phyloP scores from a whole-genome alignment of 1,140 invertebrate genomes.

The Drosophila simulans region DNA sequence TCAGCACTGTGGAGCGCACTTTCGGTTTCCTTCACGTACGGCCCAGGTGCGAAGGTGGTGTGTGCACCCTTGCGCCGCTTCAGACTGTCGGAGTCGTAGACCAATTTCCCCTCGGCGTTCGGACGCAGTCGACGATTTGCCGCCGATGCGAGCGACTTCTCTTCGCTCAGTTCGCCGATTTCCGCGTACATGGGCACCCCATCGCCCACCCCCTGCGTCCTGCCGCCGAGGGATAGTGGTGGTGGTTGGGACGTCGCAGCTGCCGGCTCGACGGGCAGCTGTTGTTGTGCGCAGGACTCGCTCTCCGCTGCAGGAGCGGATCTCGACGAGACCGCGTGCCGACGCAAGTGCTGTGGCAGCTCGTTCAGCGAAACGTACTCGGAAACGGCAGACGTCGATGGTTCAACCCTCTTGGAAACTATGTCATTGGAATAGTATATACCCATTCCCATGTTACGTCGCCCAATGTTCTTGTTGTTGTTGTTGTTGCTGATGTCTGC shows the following conservation, averaged over 20 bases:
- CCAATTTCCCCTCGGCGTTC: slow-evolving; percentile 94
- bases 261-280: slow-evolving; percentile 15
- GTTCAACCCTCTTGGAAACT: slow-evolving; percentile 85
- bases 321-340: slow-evolving; percentile 81
- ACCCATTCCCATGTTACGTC: slow-evolving; percentile 65
- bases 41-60: slow-evolving; percentile 93
- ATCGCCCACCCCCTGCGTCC: slow-evolving; percentile 10
- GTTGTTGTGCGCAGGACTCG: slow-evolving; percentile 61
- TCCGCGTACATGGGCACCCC: slow-evolving; percentile 79
- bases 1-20: slow-evolving; percentile 78
- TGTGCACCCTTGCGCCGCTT: slow-evolving; percentile 92
- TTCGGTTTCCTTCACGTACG: slow-evolving; percentile 89
- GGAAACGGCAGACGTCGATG: slow-evolving; percentile 85
- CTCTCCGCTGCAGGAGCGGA: slow-evolving; percentile 22
- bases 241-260: slow-evolving; percentile 34
- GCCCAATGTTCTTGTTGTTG: slow-evolving; percentile 65
- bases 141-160: slow-evolving; percentile 61
- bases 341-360: slow-evolving; percentile 88
- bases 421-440: slow-evolving; percentile 87
- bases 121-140: slow-evolving; percentile 88
- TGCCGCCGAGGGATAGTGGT: slow-evolving; percentile 8
- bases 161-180: slow-evolving; percentile 79
- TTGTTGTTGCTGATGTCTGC: slow-evolving; percentile 92
- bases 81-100: slow-evolving; percentile 95
- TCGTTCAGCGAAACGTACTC: slow-evolving; percentile 93